A percentile compares a stretch with the other conserved stretches of the same genome.
phyloP scores from a whole-genome alignment of 2,113 vertebrate genomes.

The Hippocampus comes region DNA sequence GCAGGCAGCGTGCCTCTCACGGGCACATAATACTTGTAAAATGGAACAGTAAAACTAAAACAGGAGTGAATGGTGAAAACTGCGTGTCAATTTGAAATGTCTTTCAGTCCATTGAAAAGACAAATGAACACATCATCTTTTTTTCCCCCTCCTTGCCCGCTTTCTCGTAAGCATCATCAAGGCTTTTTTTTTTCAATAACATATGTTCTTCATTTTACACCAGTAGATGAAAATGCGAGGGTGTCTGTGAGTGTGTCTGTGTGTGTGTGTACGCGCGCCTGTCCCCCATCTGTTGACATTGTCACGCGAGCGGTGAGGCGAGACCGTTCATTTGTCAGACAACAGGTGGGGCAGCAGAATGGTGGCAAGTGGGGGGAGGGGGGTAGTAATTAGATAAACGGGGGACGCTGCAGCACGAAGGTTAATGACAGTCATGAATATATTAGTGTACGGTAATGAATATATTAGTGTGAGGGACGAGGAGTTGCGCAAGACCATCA shows the following conservation, averaged over 20 bases:
- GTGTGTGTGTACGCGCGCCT: constrained; percentile 11
- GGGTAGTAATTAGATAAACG: constrained; percentile 67
- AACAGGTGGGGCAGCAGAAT: constrained; percentile 60
- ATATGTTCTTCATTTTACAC: constrained; percentile 52
- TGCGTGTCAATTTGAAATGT: background rate
- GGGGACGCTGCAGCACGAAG: constrained; percentile 59
- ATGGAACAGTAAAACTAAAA: background rate
- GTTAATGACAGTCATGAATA: constrained; percentile 76
- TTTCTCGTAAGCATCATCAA: constrained; percentile 26
- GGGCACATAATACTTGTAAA: background rate
- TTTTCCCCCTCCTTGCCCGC: constrained; percentile 16
- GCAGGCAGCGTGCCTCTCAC: background rate
- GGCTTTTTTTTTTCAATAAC: constrained; percentile 35
- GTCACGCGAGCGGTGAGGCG: constrained; percentile 72
- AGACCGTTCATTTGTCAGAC: constrained; percentile 74
- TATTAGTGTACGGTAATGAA: constrained; percentile 48
- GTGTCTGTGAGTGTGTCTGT: constrained; percentile 14
- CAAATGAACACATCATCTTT: constrained; percentile 45
- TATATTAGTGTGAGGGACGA: constrained; percentile 18
- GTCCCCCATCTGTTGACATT: constrained; percentile 74
- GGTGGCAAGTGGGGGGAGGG: constrained; percentile 30
- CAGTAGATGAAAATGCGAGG: background rate
- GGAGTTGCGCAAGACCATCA: constrained; percentile 5
- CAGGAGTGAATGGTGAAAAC: background rate
- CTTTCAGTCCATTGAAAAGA: constrained; percentile 1